phyloP scores from a whole-genome alignment of 2,888 invertebrate species.

The Hedya salicella region DNA sequence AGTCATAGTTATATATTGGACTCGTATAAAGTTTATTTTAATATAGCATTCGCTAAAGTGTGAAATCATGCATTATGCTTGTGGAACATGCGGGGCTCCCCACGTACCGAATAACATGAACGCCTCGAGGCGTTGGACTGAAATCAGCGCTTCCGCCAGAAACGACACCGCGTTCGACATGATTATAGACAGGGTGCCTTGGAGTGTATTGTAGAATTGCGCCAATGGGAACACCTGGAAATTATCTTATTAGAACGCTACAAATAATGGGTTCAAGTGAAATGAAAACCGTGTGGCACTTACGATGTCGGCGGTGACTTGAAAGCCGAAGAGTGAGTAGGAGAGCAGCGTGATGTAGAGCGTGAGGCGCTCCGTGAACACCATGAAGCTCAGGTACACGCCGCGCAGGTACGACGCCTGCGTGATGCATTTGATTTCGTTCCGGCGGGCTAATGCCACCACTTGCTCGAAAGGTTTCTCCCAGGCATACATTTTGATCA shows the following conservation, averaged over 20 bases:
- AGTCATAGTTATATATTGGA: conserved; percentile 60
- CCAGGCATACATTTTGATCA: conserved; percentile 99
- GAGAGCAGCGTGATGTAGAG: conserved; percentile 92
- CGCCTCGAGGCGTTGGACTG: conserved; percentile 85
- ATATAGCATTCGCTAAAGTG: conserved; percentile 27
- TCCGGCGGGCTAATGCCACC: conserved; percentile 90
- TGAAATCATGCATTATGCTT: conserved; percentile 49
- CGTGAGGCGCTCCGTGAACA: conserved; percentile 94
- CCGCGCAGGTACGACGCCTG: conserved; percentile 88
- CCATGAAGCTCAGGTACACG: conserved; percentile 88
- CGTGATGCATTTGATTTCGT: conserved; percentile 86
- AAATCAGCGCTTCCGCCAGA: conserved; percentile 86
- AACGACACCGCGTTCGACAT: conserved; percentile 85
- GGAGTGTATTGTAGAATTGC: conserved; percentile 87
- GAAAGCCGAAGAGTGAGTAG: conserved; percentile 89
- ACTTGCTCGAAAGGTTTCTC: conserved; percentile 95
- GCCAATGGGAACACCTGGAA: conserved; percentile 86
- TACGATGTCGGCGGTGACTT: conserved; percentile 84
- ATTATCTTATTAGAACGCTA: conserved; percentile 48
- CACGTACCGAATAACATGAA: conserved; percentile 84
- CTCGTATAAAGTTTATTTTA: conserved; percentile 50
- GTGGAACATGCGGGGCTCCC: conserved; percentile 51
- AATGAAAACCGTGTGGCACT: conserved; percentile 51
- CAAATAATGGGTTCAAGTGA: conserved; percentile 39
- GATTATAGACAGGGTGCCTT: conserved; percentile 85